Evolutionary conservation across 2,888 invertebrate genomes (phyloP).

Genomic region (Hydroisotoma schaefferi): DNA sequence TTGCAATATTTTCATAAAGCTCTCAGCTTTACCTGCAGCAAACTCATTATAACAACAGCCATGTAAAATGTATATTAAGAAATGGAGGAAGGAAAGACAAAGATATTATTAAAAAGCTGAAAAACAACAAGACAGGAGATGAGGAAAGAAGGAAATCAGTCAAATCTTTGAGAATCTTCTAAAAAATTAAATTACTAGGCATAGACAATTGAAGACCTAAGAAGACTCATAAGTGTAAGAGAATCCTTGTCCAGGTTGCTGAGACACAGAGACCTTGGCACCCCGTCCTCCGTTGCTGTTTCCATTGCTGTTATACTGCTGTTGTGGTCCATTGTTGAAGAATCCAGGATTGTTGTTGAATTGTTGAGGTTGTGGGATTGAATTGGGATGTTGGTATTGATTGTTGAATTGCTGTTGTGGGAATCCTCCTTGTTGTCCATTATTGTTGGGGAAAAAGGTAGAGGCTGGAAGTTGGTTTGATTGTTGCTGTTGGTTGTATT

Average conservation of each 20-base stretch:
- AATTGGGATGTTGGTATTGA: neutral
- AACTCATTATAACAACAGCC: no score
- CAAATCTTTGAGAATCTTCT: no score
- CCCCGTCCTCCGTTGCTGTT: conserved; percentile 17
- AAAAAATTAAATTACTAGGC: no score
- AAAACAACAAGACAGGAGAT: neutral
- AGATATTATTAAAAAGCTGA: neutral
- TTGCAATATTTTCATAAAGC: no score
- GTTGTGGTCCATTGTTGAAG: conserved; percentile 14
- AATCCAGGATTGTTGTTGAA: no score
- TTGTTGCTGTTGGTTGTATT: conserved; percentile 11
- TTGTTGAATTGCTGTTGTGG: neutral
- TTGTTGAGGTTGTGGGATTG: conserved; percentile 4
- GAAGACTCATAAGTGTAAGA: conserved; percentile 20
- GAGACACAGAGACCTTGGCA: conserved; percentile 30
- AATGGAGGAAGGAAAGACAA: conserved; percentile 1
- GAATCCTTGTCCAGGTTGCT: conserved; percentile 37
- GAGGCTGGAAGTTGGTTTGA: conserved; percentile 10
- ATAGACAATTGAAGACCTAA: neutral
- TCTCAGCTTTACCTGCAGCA: no score
- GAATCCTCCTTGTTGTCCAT: neutral
- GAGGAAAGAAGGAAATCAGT: neutral
- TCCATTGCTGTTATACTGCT: no score
- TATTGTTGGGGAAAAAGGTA: no score
- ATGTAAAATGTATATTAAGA: neutral